Base-by-base conservation (phyloP, 2,113 vertebrate species). In the Conger conger region DNA sequence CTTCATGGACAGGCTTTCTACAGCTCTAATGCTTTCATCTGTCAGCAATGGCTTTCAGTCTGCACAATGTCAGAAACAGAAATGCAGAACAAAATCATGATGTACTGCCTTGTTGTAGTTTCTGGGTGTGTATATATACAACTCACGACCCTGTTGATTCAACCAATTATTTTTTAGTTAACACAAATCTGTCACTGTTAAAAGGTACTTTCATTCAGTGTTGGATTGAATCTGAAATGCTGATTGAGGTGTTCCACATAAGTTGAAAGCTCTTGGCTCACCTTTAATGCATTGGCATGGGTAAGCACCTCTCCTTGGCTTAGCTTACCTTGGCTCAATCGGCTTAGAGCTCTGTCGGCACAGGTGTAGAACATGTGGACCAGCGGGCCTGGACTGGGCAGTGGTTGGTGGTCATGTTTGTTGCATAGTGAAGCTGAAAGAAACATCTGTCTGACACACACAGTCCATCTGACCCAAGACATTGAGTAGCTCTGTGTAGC, bases 391-490 rank as follows among this genome's bases (percentile, higher is more conserved):
- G 33, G 37, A 73, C 57, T 73, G 33, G 27, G 18, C 79, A 45
- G 4, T n/a, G 38, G 17, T 2, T 17, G 37, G 54, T 20, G 20
- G 16, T 20, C 40, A 36, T 37, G 36, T 57, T 23, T 57, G n/a
- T 60, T 18, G 77, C 11, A 63, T 63, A 35, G 15, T 20, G 30
- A 63, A 15, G 23, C 38, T 73, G 35, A 68, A 35, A 83, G 37
- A 83, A 83, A 83, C 35, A 83, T 83, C 37, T 83, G 82, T 30
- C 54, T 40, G 82, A 13, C 23, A 73, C 18, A 73, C 37, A 40
- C 35, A 73, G 23, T 73, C 60, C 23, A 63, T 40, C 17, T 15
- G 3, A 42, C 37, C 36, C 40, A 20, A 63, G 81, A 17, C 17
- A 54, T 63, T 27, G 23, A n/a, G 5, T 30, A 82, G 81, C 81